Percentiles rank a stretch among this genome's conserved stretches.
These are phyloP conservation scores for Falco punctatus DNA, from an alignment of 2,113 vertebrate species.

Conservation along the genomic window DNA sequence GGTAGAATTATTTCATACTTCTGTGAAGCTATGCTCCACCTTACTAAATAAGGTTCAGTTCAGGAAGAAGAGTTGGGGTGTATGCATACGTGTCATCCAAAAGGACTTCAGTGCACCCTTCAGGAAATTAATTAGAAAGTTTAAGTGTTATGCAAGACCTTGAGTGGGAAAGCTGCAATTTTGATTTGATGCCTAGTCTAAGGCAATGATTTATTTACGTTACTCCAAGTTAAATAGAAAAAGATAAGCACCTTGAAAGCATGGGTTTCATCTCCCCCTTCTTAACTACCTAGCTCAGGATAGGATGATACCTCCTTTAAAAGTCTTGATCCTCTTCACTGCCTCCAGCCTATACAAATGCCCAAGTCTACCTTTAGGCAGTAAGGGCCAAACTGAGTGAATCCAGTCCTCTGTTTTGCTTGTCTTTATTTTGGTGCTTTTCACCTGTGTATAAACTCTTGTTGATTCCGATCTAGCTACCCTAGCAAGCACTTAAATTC, in stretches of 20 bases:
- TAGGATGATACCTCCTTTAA: not conserved
- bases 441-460: not conserved
- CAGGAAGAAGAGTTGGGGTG: not conserved
- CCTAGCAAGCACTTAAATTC: not conserved
- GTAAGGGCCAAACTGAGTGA: not conserved
- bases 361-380: not conserved
- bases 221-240: not conserved
- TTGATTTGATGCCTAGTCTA: not conserved
- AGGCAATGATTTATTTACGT: not conserved
- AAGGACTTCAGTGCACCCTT: not conserved
- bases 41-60: not conserved
- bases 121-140: not conserved
- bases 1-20: not conserved
- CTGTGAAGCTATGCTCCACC: not conserved
- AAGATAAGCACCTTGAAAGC: not conserved
- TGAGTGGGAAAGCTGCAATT: not conserved
- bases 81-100: fast-evolving
- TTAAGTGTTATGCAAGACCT: not conserved
- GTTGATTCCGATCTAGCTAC: not conserved
- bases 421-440: not conserved
- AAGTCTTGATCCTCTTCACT: not conserved
- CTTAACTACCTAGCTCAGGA: not conserved
- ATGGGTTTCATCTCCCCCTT: not conserved
- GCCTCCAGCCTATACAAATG: not conserved
- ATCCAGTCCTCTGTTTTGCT: not conserved